Conservation (phyloP, 2,113 vertebrate genomes). For the Periophthalmus modestus region DNA sequence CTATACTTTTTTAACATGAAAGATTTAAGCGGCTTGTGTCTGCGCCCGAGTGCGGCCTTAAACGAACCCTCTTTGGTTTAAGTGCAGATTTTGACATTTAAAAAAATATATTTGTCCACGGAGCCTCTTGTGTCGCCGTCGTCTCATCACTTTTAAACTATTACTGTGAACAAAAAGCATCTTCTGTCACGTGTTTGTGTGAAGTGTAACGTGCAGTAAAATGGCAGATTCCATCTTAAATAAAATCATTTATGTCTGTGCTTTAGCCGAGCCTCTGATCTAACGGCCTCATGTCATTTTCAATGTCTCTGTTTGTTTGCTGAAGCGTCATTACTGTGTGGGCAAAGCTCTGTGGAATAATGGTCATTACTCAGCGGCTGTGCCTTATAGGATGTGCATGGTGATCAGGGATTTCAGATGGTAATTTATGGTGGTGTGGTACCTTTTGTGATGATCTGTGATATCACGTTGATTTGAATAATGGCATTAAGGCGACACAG, state of each 20-base stretch:
- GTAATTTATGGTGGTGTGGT: conserved; percentile 15
- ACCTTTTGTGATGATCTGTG: conserved; percentile 5
- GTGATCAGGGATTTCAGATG: background rate
- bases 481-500: conserved; percentile 14
- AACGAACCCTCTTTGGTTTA: background rate
- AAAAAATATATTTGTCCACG: background rate
- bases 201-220: background rate
- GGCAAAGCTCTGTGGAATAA: background rate
- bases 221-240: background rate
- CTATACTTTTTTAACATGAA: background rate
- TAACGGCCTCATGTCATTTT: background rate
- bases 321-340: background rate
- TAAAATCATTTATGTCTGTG: background rate
- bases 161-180: too few species aligned
- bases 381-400: background rate
- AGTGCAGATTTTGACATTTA: background rate
- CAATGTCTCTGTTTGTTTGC: background rate
- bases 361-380: background rate
- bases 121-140: too few species aligned
- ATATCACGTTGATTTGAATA: conserved; percentile 23
- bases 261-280: background rate
- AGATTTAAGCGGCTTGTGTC: background rate
- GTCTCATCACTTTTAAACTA: too few species aligned
- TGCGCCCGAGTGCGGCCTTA: background rate
- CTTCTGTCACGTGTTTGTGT: background rate